Evolutionary conservation across 2,113 vertebrate species (phyloP).

Genomic region (Oncorhynchus kisutch): DNA sequence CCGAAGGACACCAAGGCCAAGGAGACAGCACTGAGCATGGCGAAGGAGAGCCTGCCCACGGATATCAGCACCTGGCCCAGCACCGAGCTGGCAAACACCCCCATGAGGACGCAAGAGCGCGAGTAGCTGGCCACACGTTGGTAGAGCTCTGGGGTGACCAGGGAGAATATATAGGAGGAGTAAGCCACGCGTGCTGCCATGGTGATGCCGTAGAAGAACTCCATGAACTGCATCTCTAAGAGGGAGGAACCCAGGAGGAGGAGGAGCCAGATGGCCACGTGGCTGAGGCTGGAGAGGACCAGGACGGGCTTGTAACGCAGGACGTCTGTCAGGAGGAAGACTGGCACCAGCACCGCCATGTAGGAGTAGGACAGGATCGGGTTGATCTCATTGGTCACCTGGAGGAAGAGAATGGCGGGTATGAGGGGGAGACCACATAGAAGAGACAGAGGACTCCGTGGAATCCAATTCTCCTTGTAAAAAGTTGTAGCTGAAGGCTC

Average conservation of each 20-base stretch:
- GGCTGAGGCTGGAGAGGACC: constrained; percentile 86
- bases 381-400: constrained; percentile 92
- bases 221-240: constrained; percentile 91
- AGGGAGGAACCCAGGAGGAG: constrained; percentile 77
- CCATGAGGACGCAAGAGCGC: constrained; percentile 83
- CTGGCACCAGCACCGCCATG: constrained; percentile 87
- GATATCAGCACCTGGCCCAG: constrained; percentile 86
- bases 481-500: no score
- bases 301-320: constrained; percentile 92
- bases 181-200: constrained; percentile 95
- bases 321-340: constrained; percentile 90
- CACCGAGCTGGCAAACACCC: constrained; percentile 90
- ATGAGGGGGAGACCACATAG: no score
- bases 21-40: constrained; percentile 75
- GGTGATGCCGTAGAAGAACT: constrained; percentile 89
- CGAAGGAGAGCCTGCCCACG: constrained; percentile 53
- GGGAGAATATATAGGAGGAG: constrained; percentile 96
- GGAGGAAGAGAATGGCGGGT: background rate
- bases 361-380: constrained; percentile 91
- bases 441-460: no score
- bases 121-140: constrained; percentile 92
- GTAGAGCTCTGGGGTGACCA: constrained; percentile 79
- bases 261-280: constrained; percentile 86
- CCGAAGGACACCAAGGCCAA: constrained; percentile 84
- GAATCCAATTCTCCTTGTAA: no score